Conservation (phyloP, 2,797 vertebrate species). For the Tragopan temminckii region DNA sequence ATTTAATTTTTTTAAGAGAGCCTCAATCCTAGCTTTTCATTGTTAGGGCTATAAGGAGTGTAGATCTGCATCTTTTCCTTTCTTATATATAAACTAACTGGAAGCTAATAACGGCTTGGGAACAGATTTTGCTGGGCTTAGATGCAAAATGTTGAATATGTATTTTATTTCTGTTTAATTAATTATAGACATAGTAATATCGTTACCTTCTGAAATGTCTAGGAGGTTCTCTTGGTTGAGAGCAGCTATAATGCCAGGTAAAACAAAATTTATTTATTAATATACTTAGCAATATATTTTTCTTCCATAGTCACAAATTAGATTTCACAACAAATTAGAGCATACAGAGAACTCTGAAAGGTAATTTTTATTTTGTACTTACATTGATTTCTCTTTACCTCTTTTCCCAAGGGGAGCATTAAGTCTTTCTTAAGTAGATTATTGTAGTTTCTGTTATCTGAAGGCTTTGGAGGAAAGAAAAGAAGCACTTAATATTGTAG, state of each 20-base stretch:
- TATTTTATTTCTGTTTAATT: background rate
- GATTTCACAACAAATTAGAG: background rate
- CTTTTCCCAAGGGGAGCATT: background rate
- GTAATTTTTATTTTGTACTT: background rate
- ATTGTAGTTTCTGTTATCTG: background rate
- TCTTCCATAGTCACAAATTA: background rate
- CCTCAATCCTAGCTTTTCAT: background rate
- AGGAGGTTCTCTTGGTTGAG: background rate
- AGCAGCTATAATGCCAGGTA: background rate
- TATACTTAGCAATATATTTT: background rate
- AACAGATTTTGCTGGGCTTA: background rate
- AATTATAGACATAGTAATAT: background rate
- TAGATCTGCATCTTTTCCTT: background rate
- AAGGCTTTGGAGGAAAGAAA: background rate
- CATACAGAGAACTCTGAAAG: background rate
- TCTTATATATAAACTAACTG: background rate
- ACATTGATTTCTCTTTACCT: background rate
- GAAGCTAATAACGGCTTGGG: background rate
- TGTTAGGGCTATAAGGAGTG: background rate
- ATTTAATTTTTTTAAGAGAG: background rate
- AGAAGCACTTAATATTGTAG: background rate
- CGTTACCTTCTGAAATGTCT: background rate
- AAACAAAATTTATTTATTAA: slow-evolving; percentile 1
- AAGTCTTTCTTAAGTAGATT: background rate
- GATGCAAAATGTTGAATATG: background rate